Evolutionary conservation across 1,140 invertebrate genomes (phyloP).

Genomic region (Lordiphosa stackelbergi): DNA sequence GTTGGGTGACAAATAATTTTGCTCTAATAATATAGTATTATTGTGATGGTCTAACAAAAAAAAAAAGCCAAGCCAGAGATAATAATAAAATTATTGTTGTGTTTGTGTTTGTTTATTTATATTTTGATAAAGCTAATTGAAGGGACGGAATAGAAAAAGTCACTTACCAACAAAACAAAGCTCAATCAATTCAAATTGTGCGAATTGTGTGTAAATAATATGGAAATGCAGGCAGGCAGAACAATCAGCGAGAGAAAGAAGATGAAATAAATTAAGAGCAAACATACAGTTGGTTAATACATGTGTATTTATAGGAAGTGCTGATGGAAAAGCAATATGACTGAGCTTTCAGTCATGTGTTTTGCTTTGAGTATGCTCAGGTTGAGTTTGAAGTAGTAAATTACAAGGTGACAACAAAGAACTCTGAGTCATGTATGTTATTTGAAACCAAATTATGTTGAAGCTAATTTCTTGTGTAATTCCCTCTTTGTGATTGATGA

Average conservation of each 20-base stretch:
- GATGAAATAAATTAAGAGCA: constrained; percentile 10
- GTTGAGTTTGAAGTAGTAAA: no score
- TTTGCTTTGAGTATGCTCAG: not conserved
- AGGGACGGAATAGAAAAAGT: not conserved
- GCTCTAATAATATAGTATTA: constrained; percentile 1
- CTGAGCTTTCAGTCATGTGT: constrained; percentile 7
- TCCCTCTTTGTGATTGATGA: no score
- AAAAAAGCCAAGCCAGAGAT: not conserved
- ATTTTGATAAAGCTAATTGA: constrained; percentile 37
- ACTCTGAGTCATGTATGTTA: no score
- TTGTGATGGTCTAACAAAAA: constrained; percentile 6
- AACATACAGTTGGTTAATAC: not conserved
- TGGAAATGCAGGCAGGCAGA: constrained; percentile 8
- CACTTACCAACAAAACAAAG: constrained; percentile 12
- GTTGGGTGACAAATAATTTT: no score
- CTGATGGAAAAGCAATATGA: not conserved
- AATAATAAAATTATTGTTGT: constrained; percentile 1
- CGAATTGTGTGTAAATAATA: constrained; percentile 27
- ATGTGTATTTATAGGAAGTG: not conserved
- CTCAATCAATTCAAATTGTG: constrained; percentile 41
- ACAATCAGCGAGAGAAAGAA: constrained; percentile 19
- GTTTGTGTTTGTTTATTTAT: constrained; percentile 17
- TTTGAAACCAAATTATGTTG: no score
- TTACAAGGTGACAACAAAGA: no score
- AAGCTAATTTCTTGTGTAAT: no score